phyloP scores from a whole-genome alignment of 2,888 invertebrate genomes.

The Griposia aprilina region DNA sequence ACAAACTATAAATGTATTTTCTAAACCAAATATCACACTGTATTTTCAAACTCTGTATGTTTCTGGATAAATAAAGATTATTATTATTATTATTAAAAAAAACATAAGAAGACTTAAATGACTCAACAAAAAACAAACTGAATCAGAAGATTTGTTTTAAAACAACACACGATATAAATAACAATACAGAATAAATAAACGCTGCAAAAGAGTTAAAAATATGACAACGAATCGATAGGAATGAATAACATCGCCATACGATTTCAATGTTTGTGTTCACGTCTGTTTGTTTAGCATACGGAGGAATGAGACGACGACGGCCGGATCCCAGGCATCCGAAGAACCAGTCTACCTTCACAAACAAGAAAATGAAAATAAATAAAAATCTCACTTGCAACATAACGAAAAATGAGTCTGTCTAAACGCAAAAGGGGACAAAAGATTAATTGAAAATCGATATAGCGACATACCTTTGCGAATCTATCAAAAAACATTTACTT shows the following conservation, averaged over 20 bases:
- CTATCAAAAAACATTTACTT: conserved; percentile 87
- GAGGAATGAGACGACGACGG: conserved; percentile 76
- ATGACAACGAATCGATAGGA: conserved; percentile 78
- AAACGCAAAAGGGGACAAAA: conserved; percentile 85
- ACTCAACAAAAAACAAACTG: background rate
- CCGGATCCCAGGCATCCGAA: conserved; percentile 66
- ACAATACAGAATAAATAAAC: conserved; percentile 58
- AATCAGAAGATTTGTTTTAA: conserved; percentile 25
- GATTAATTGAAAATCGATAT: conserved; percentile 89
- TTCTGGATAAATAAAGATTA: too few species aligned
- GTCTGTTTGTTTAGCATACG: conserved; percentile 83
- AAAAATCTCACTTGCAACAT: conserved; percentile 76
- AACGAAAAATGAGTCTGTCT: conserved; percentile 83
- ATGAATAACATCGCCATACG: conserved; percentile 81
- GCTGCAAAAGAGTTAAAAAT: conserved; percentile 61
- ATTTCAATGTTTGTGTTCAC: conserved; percentile 83
- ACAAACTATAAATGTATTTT: too few species aligned
- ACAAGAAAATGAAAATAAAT: conserved; percentile 80
- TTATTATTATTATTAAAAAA: too few species aligned
- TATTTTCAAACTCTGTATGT: too few species aligned
- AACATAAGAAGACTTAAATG: too few species aligned
- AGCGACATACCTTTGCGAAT: conserved; percentile 84
- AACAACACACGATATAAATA: conserved; percentile 44
- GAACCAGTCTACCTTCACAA: conserved; percentile 70
- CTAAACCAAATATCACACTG: too few species aligned